A percentile compares a stretch with the other conserved stretches of the same genome.
Conservation (phyloP, 2,113 vertebrate species). For the Grallaria varia region DNA sequence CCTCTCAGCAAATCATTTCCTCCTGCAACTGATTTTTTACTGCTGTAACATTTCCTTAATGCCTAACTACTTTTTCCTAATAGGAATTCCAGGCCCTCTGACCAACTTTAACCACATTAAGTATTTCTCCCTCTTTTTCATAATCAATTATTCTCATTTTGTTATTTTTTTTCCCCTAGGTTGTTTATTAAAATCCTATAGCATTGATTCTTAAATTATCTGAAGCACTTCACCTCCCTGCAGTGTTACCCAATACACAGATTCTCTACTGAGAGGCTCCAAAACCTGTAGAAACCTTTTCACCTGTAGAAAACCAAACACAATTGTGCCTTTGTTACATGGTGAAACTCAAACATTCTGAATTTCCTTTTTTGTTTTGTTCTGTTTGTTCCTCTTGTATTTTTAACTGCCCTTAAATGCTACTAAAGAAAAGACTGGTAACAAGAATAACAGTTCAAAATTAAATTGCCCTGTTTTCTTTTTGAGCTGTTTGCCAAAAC, state of each 20-base stretch:
- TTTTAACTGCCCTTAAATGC: not conserved
- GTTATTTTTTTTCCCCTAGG: not conserved
- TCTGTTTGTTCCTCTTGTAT: not conserved
- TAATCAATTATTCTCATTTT: not conserved
- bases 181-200: not conserved
- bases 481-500: constrained; percentile 15
- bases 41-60: not conserved
- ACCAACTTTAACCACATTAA: not conserved
- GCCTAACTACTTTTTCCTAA: not conserved
- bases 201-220: not conserved
- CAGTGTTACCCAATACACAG: not conserved
- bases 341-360: not conserved
- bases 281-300: not conserved
- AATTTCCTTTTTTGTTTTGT: not conserved
- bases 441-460: not conserved
- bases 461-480: not conserved
- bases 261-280: not conserved
- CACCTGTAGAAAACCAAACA: not conserved
- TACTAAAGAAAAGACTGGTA: not conserved
- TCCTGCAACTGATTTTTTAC: constrained; percentile 6
- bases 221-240: not conserved
- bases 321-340: not conserved
- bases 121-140: not conserved
- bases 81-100: not conserved
- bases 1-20: not conserved